Evolutionary conservation across 2,113 vertebrate species (phyloP).

Genomic region (Syngnathus scovelli): DNA sequence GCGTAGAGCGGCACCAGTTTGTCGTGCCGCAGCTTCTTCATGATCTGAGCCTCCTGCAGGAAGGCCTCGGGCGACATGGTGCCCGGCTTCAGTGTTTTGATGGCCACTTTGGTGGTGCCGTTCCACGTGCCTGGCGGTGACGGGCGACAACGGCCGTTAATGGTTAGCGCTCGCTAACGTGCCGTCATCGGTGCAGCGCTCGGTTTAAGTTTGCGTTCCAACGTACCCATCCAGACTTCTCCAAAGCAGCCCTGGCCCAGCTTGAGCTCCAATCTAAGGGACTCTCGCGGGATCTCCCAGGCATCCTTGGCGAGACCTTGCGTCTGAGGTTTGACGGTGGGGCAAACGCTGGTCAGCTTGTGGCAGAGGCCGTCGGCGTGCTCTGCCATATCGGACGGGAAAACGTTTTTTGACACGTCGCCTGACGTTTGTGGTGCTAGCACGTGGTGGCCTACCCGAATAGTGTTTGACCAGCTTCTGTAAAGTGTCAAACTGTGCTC

Average conservation of each 20-base stretch:
- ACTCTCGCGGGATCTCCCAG: conserved; percentile 97
- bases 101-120: conserved; percentile 93
- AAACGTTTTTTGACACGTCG: neutral
- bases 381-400: conserved; percentile 62
- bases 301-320: conserved; percentile 96
- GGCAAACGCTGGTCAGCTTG: conserved; percentile 91
- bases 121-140: conserved; percentile 85
- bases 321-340: conserved; percentile 97
- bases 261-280: conserved; percentile 90
- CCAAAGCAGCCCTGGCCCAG: conserved; percentile 98
- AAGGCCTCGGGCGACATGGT: conserved; percentile 97
- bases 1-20: conserved; percentile 92
- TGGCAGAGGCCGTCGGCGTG: conserved; percentile 95
- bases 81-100: conserved; percentile 92
- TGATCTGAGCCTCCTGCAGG: conserved; percentile 94
- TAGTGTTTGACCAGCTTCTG: conserved; percentile 98
- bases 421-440: neutral
- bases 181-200: neutral
- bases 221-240: conserved; percentile 99
- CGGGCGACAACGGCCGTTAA: conserved; percentile 40
- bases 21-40: conserved; percentile 93
- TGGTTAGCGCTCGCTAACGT: neutral
- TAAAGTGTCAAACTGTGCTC: conserved; percentile 92
- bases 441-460: conserved; percentile 71
- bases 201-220: neutral